Base-by-base conservation (phyloP, 2,888 invertebrate genomes). In the Acanthosoma haemorrhoidale region DNA sequence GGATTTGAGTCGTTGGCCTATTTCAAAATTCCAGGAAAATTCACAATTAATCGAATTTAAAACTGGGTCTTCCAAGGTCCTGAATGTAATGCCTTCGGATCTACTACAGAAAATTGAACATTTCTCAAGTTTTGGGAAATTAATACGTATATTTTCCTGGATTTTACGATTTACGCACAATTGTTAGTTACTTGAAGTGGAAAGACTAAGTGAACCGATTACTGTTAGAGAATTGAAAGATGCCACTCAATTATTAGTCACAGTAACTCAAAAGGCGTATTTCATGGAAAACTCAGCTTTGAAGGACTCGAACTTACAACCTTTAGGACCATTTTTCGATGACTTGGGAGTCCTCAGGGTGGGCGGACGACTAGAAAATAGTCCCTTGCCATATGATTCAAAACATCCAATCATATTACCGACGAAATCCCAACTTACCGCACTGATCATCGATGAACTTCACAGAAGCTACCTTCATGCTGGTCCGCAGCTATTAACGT, bases 401-500 rank as follows among this genome's bases (percentile, higher is more conserved):
- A 60, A 61, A 15, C 68, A 71, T 59, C 69, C 69, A 32, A 71
- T 71, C 4, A 36, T 71, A 5, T 18, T 69, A 13, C 71, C 71
- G 13, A 1, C 16, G 13, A 36, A 64, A 16, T 61, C 59, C 3
- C 59, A 38, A 15, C 58, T 64, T 31, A 67, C 58, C 8, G 16
- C 25, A 43, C 58, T 74, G 18, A 61, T 73, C 2, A 60, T 71
- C 15, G 72, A 68, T 36, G 38, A 51, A 34, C 71, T 69, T 31
- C 73, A 73, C 59, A 4, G n/a, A 11, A 58, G 16, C 0, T 67
- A 67, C 6, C n/a, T 70, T 11, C 70, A 70, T 38, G 66, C 66
- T 8, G 70, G 70, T 25, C 58, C 70, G 3, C 16, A n/a, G n/a
- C 21, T 29, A 16, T 21, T 63, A n/a, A n/a, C n/a, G n/a, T n/a